A percentile compares a stretch with the other conserved stretches of the same genome.
phyloP scores from a whole-genome alignment of 2,797 vertebrate species.

The Acestrorhynchus altus region DNA sequence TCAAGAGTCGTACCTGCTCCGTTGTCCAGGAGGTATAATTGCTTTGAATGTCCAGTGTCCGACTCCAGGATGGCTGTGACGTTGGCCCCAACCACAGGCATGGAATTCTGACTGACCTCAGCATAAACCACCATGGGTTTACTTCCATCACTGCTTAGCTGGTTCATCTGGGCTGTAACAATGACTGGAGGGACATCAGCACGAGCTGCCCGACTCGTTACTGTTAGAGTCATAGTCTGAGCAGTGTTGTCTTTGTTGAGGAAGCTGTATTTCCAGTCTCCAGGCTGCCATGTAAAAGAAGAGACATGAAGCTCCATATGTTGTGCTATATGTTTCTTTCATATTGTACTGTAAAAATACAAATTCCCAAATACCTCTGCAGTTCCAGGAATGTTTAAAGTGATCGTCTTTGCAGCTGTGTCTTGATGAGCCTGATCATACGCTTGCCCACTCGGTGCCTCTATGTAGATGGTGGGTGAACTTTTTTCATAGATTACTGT shows the following conservation, averaged over 20 bases:
- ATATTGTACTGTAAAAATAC: neutral
- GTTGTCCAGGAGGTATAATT: conserved; percentile 71
- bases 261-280: conserved; percentile 71
- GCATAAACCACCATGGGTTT: conserved; percentile 70
- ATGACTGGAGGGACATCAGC: conserved; percentile 67
- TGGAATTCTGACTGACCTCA: conserved; percentile 70
- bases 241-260: conserved; percentile 55
- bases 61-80: conserved; percentile 74
- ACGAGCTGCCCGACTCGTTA: conserved; percentile 66
- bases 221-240: conserved; percentile 73
- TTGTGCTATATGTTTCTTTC: neutral
- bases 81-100: conserved; percentile 67
- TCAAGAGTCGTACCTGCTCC: conserved; percentile 71
- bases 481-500: conserved; percentile 62
- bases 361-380: conserved; percentile 62
- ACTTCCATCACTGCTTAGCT: conserved; percentile 59
- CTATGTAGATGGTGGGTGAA: conserved; percentile 57
- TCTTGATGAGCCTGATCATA: conserved; percentile 55
- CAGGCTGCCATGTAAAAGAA: conserved; percentile 62
- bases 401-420: conserved; percentile 47
- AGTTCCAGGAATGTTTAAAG: conserved; percentile 65
- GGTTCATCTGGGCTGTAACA: conserved; percentile 62
- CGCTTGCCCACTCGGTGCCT: conserved; percentile 63
- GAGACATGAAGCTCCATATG: neutral
- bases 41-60: conserved; percentile 33